Percentiles rank a stretch among this genome's conserved stretches.
These are phyloP conservation scores for Anomalospiza imberbis DNA, from an alignment of 2,797 vertebrate genomes.

Conservation along the genomic window DNA sequence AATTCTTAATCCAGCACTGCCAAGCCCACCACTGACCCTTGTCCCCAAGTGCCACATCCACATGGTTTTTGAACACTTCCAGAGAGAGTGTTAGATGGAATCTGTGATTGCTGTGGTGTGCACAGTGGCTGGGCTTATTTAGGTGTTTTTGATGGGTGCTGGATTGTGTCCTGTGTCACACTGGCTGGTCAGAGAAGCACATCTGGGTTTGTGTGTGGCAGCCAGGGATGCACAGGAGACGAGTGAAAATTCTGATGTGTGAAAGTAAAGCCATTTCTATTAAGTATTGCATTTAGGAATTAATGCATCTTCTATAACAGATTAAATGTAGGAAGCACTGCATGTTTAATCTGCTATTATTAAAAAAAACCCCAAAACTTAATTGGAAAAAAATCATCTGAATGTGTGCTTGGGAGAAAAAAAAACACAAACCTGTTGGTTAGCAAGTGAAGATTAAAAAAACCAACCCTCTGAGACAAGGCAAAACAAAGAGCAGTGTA, in stretches of 20 bases:
- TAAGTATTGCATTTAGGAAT: background rate
- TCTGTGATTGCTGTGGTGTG: background rate
- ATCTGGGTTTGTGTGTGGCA: background rate
- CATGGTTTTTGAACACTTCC: background rate
- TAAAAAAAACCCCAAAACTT: background rate
- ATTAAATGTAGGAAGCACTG: background rate
- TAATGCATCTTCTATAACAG: background rate
- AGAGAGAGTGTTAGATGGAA: background rate
- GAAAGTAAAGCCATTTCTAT: background rate
- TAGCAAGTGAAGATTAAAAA: background rate
- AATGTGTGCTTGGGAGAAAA: background rate
- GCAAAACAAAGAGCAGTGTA: background rate
- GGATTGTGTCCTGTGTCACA: background rate
- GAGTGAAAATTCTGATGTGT: background rate
- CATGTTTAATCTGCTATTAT: background rate
- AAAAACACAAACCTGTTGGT: background rate
- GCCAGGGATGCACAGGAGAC: rapidly evolving
- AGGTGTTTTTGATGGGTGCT: background rate
- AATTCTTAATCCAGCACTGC: background rate
- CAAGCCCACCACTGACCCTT: background rate
- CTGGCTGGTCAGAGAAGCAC: background rate
- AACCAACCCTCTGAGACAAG: background rate
- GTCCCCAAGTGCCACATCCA: background rate
- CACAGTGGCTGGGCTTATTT: background rate
- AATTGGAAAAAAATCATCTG: background rate